A percentile compares a stretch with the other conserved stretches of the same genome.
These are phyloP conservation scores for Chouioia cunea DNA, from an alignment of 2,888 invertebrate genomes.

Conservation along the genomic window DNA sequence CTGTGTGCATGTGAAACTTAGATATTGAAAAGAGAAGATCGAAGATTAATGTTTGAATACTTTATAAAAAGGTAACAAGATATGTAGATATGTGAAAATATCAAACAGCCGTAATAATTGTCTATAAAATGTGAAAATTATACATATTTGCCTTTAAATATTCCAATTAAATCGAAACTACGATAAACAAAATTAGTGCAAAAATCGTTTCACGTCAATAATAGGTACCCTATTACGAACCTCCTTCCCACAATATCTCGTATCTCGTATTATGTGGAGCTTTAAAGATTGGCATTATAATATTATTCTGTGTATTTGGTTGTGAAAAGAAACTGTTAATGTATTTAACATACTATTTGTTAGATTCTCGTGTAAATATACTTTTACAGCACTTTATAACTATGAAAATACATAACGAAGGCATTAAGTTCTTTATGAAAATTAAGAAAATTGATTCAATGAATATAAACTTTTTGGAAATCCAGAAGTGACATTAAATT, in stretches of 20 bases:
- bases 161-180: not conserved
- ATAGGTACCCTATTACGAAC: too few relatives aligned
- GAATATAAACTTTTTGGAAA: conserved; percentile 29
- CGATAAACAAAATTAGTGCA: not conserved
- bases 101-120: conserved; percentile 34
- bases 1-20: conserved; percentile 28
- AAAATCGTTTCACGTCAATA: not conserved
- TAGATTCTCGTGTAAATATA: conserved; percentile 37
- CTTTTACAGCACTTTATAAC: conserved; percentile 29
- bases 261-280: too few relatives aligned
- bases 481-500: conserved; percentile 5
- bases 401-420: conserved; percentile 24
- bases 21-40: conserved; percentile 6
- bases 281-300: too few relatives aligned
- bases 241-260: too few relatives aligned
- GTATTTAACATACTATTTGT: conserved; percentile 24
- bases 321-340: conserved; percentile 28
- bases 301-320: conserved; percentile 26
- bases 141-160: conserved; percentile 10
- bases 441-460: conserved; percentile 15
- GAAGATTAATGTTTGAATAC: conserved; percentile 34
- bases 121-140: conserved; percentile 26
- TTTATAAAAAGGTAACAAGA: conserved; percentile 22
- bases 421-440: too few relatives aligned
- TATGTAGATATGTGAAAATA: conserved; percentile 40